A percentile compares a stretch with the other conserved stretches of the same genome.
Evolutionary conservation across 2,888 invertebrate species (phyloP).

Genomic region (Pseudanteris insignis): DNA sequence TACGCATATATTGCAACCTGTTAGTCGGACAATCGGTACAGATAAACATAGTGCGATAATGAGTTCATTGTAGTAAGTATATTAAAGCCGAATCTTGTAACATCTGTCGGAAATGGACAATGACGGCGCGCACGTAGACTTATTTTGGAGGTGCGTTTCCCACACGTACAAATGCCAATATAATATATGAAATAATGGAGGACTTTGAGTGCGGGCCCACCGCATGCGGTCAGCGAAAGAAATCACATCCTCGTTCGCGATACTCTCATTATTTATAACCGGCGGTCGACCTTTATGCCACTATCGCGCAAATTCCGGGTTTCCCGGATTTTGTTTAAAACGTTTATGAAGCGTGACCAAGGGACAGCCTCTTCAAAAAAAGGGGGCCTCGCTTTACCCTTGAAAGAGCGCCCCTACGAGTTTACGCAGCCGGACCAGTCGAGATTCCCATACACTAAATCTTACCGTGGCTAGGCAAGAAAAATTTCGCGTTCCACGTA

Average conservation of each 20-base stretch:
- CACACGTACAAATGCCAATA: conserved; percentile 55
- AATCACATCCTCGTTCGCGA: conserved; percentile 44
- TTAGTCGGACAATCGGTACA: conserved; percentile 9
- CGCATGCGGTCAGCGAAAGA: conserved; percentile 53
- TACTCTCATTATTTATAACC: conserved; percentile 49
- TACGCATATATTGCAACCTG: conserved; percentile 23
- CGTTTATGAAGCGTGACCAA: conserved; percentile 65
- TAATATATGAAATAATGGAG: conserved; percentile 52
- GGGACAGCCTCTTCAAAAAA: conserved; percentile 45
- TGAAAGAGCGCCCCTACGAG: conserved; percentile 49
- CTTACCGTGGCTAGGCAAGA: conserved; percentile 20
- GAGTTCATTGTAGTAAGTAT: conserved; percentile 42
- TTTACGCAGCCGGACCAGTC: conserved; percentile 62
- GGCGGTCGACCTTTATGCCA: conserved; percentile 32
- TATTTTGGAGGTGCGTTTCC: conserved; percentile 49
- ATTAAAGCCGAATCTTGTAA: conserved; percentile 40
- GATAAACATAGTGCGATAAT: conserved; percentile 42
- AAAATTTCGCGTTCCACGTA: conserved; percentile 35
- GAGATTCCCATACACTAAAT: conserved; percentile 56
- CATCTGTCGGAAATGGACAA: conserved; percentile 48
- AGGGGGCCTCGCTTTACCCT: conserved; percentile 36
- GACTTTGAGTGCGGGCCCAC: conserved; percentile 45
- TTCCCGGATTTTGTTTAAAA: conserved; percentile 64
- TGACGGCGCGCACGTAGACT: conserved; percentile 20
- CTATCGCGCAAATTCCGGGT: conserved; percentile 54